Evolutionary conservation across 2,113 vertebrate genomes (phyloP).

Genomic region (Scomber scombrus): DNA sequence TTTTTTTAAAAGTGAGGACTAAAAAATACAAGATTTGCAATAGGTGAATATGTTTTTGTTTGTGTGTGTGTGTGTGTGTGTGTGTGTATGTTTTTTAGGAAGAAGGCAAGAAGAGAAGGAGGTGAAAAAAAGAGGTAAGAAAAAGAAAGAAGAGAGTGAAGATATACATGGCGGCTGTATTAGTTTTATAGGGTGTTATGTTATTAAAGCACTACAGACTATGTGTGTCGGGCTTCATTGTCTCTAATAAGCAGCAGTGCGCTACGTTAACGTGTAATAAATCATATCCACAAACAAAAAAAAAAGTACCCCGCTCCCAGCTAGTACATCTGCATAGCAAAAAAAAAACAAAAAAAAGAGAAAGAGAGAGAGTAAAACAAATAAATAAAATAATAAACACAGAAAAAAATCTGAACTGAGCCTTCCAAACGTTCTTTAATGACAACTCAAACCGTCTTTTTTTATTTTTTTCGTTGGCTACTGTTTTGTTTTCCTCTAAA

Average conservation of each 20-base stretch:
- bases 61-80: background rate
- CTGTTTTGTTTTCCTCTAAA: constrained; percentile 77
- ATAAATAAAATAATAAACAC: constrained; percentile 74
- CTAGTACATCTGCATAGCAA: constrained; percentile 78
- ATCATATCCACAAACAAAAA: constrained; percentile 61
- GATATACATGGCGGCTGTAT: constrained; percentile 57
- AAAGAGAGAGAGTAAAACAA: constrained; percentile 54
- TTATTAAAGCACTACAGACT: constrained; percentile 79
- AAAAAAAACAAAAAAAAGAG: constrained; percentile 48
- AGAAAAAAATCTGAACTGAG: constrained; percentile 54
- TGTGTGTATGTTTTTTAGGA: background rate
- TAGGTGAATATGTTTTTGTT: constrained; percentile 15
- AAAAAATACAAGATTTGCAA: constrained; percentile 69
- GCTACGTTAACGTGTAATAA: constrained; percentile 66
- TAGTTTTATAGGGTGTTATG: constrained; percentile 62
- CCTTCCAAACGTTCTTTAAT: constrained; percentile 59
- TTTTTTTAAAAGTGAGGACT: constrained; percentile 24
- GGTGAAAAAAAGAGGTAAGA: constrained; percentile 54
- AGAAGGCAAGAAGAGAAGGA: constrained; percentile 34
- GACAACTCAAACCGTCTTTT: constrained; percentile 62
- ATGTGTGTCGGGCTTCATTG: constrained; percentile 33
- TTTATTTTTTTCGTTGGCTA: constrained; percentile 71
- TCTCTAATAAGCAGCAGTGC: constrained; percentile 78
- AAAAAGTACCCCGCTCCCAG: constrained; percentile 34
- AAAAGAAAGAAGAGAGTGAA: constrained; percentile 38